Percentiles rank a stretch among this genome's conserved stretches.
phyloP scores from a whole-genome alignment of 2,888 invertebrate species.

The Nephrocerus scutellatus region DNA sequence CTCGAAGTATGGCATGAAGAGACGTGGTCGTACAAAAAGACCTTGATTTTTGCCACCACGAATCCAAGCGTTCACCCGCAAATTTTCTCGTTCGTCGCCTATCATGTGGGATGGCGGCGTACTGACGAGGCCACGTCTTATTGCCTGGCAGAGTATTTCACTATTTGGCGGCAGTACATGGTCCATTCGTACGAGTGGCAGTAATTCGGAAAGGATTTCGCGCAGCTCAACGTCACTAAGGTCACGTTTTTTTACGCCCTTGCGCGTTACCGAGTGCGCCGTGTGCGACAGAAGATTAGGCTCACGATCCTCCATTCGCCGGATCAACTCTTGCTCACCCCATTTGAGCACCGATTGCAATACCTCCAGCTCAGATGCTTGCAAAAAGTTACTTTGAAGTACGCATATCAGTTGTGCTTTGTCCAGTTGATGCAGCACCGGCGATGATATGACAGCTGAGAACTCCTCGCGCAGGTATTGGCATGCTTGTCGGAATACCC shows the following conservation, averaged over 20 bases:
- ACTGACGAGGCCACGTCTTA: constrained; percentile 64
- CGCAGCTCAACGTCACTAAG: constrained; percentile 77
- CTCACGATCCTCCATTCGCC: constrained; percentile 79
- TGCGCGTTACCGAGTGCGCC: constrained; percentile 82
- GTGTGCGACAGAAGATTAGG: constrained; percentile 87
- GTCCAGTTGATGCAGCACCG: constrained; percentile 69
- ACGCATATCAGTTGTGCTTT: constrained; percentile 68
- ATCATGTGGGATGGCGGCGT: constrained; percentile 81
- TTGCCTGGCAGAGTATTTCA: constrained; percentile 66
- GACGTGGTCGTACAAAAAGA: constrained; percentile 72
- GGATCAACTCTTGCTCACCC: constrained; percentile 80
- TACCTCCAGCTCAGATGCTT: constrained; percentile 85
- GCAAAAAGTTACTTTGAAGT: constrained; percentile 67
- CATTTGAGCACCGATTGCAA: constrained; percentile 79
- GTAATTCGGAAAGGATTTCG: constrained; percentile 74
- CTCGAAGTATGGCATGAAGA: constrained; percentile 92
- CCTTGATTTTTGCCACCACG: constrained; percentile 64
- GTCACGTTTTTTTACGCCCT: constrained; percentile 72
- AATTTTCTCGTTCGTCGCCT: constrained; percentile 60
- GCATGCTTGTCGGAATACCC: constrained; percentile 84
- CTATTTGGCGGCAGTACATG: constrained; percentile 82
- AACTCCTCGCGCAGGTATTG: constrained; percentile 92
- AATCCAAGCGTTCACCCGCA: constrained; percentile 72
- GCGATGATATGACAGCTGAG: constrained; percentile 64
- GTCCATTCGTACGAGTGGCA: constrained; percentile 80